Base-by-base conservation (phyloP, 2,113 vertebrate genomes). In the Xiphias gladius region DNA sequence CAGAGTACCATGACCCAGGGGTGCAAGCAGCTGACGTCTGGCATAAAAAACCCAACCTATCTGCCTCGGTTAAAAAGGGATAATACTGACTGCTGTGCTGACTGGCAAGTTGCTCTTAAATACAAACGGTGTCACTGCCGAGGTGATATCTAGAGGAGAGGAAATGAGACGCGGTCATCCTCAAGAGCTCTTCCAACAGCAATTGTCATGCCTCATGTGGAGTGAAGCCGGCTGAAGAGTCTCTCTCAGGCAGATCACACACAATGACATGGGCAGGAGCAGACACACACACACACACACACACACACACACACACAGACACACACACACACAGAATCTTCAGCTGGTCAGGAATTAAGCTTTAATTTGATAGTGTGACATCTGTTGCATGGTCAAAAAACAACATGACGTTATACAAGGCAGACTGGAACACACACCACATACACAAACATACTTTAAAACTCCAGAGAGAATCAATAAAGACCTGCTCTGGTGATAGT, bases 291-390 rank as follows among this genome's bases (percentile, higher is more conserved):
- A 68, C 76, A 73, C 50, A 76, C 35, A 62, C 73, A 78, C 57
- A 76, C 59, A 35, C 32, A 37, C 65, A 68, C 39, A 76, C 63
- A 52, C 78, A 78, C 48, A 86, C 73, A 69, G 11, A 64, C 37
- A 39, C 7, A 39, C 41, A 43, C 37, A 39, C 37, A 39, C 37
- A 39, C 37, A 39, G 5, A 39, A 7, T 74, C 86, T 90, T 87
- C 84, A 76, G 83, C 78, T 54, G 79, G 64, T 39, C 1, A 19
- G 78, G 86, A 83, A 87, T 92, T 93, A 91, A 84, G 89, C 86
- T 91, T 93, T 92, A 86, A 92, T 94, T 91, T 92, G 82, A 91
- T 86, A 76, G 76, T 46, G 50, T 85, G 78, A 86, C 92, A 94
- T 92, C 91, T 93, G 92, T 85, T 88, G 82, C 82, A 57, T 22